Conservation (phyloP, 2,113 vertebrate species). For the Candoia aspera region DNA sequence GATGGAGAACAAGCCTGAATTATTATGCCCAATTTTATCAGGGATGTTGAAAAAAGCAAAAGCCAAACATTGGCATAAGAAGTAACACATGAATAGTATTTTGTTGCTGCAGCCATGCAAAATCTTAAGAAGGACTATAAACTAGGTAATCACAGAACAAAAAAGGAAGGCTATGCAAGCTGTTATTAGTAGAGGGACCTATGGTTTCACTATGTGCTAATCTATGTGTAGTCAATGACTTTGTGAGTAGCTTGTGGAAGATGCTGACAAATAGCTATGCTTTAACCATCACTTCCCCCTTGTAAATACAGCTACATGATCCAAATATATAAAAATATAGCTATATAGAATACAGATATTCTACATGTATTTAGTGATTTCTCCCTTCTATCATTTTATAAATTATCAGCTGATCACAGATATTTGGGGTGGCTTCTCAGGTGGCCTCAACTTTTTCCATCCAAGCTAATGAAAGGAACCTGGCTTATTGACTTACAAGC, state of each 20-base stretch:
- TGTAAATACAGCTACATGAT: too few relatives aligned
- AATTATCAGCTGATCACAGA: too few relatives aligned
- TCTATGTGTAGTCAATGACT: not conserved
- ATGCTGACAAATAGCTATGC: not conserved
- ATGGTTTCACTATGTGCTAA: not conserved
- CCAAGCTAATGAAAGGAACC: too few relatives aligned
- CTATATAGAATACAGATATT: too few relatives aligned
- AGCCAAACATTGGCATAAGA: not conserved
- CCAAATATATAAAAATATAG: too few relatives aligned
- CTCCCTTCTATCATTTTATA: too few relatives aligned
- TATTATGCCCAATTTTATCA: too few relatives aligned
- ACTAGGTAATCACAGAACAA: not conserved
- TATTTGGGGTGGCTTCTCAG: too few relatives aligned
- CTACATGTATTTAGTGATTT: too few relatives aligned
- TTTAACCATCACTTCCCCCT: not conserved
- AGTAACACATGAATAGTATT: not conserved
- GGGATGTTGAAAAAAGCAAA: not conserved
- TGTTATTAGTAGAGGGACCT: not conserved
- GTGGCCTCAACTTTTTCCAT: too few relatives aligned
- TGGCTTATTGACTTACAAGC: too few relatives aligned
- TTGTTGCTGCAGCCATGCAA: not conserved
- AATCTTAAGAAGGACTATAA: not conserved
- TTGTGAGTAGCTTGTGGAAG: not conserved
- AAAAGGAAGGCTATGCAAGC: not conserved
- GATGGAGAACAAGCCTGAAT: not conserved